Base-by-base conservation (phyloP, 2,888 invertebrate genomes). In the Minunthozetes semirufus region DNA sequence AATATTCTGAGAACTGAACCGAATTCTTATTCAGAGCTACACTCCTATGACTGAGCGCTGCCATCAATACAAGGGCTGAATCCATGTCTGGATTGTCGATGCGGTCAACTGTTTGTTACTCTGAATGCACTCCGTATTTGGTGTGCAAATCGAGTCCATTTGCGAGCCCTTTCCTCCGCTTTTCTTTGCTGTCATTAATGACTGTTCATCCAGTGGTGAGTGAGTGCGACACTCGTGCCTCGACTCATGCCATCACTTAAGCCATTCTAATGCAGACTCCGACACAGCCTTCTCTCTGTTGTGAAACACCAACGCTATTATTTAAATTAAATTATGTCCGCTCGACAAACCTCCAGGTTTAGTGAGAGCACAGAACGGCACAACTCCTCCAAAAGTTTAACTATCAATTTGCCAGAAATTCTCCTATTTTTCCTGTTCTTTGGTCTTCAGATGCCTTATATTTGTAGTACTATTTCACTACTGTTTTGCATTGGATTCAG, bases 251-350 rank as follows among this genome's bases (percentile, higher is more conserved):
- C 56, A 56, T 56, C 25, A 13, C 56, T 56, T 25, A 19, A 22
- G 19, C 56, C 25, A 13, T 56, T 22, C 25, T 6, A 53, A 53
- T n/a, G 53, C 6, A 22, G 19, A 4, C 56, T 56, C 56, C 19
- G 17, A 50, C 50, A 50, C 50, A 50, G 33, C 33, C 56, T 25
- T 4, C 22, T 56, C 25, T 56, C 56, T 22, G 13, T 19, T n/a
- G 50, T n/a, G 5, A n/a, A 11, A 22, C 22, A 11, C 1, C 22
- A 63, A 61, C 29, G 63, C 63, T 63, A 63, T 63, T 63, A 63
- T 63, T 63, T 63, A 63, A 63, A 63, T 63, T 29, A 63, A 33
- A 63, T 33, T 63, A 63, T 33, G 27, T 63, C 25, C 27, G 63
- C 63, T 33, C 33, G 25, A 22, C 29, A 63, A 33, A 38, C 19